phyloP scores from a whole-genome alignment of 35 echinoderm and acorn worm species.

The Apostichopus parvimensis region DNA sequence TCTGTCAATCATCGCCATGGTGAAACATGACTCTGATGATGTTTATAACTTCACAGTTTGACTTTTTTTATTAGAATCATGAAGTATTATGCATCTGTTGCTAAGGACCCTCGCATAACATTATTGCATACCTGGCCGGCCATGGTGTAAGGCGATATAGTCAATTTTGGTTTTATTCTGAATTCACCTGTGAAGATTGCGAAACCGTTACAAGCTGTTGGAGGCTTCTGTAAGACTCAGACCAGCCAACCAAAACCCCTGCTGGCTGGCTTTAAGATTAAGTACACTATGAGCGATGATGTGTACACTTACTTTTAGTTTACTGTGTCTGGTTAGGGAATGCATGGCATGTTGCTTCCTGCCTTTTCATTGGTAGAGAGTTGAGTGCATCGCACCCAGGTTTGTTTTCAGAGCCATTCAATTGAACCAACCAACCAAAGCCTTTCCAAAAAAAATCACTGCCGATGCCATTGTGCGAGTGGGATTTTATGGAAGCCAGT shows the following conservation, averaged over 20 bases:
- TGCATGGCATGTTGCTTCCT: slow-evolving; percentile 11
- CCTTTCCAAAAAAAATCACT: not conserved
- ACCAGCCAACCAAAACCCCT: too few relatives aligned
- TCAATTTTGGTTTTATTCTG: too few relatives aligned
- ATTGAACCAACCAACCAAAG: slow-evolving; percentile 11
- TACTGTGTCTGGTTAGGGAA: not conserved
- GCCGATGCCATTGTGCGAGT: not conserved
- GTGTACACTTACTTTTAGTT: not conserved
- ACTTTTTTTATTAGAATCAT: not conserved
- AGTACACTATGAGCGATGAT: too few relatives aligned
- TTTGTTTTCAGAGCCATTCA: slow-evolving; percentile 23
- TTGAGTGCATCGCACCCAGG: not conserved
- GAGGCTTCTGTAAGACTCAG: too few relatives aligned
- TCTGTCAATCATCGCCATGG: not conserved
- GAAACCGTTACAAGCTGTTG: too few relatives aligned
- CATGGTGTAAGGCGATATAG: too few relatives aligned
- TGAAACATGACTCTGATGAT: slow-evolving; percentile 7
- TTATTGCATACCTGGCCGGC: too few relatives aligned
- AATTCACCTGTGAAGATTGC: too few relatives aligned
- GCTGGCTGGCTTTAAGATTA: too few relatives aligned
- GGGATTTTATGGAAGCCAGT: not conserved
- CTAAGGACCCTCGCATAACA: not conserved
- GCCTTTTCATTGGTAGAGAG: slow-evolving; percentile 26
- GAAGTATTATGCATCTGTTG: not conserved
- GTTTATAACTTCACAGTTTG: slow-evolving; percentile 2